These are phyloP conservation scores for Euura lappo DNA, from an alignment of 1,140 invertebrate species.

Conservation along the genomic window DNA sequence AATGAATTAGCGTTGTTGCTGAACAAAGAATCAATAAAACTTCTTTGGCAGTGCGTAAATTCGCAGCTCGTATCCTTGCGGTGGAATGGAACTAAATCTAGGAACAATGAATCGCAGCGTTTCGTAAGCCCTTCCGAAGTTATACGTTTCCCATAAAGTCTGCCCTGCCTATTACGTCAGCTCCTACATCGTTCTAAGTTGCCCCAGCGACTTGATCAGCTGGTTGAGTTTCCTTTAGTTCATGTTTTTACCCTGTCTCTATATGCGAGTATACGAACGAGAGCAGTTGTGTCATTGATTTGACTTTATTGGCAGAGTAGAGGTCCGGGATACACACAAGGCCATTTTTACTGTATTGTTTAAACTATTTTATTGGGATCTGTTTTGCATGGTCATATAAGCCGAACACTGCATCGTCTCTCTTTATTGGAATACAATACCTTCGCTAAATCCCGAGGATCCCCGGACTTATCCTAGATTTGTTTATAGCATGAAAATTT, in stretches of 20 bases:
- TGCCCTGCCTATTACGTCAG: not conserved
- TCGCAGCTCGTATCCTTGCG: too few species aligned
- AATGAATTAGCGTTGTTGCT: too few species aligned
- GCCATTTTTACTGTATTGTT: not conserved
- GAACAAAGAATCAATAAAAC: too few species aligned
- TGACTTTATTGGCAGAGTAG: not conserved
- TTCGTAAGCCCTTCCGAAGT: not conserved
- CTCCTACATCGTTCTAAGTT: not conserved
- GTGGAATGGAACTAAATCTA: too few species aligned
- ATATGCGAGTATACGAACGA: not conserved
- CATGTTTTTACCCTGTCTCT: too few species aligned
- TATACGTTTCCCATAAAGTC: not conserved
- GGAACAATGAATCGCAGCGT: not conserved
- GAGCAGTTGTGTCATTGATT: not conserved
- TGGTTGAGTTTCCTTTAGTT: not conserved
- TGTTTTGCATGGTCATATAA: not conserved
- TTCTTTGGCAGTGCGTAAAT: too few species aligned
- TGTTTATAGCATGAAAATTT: not conserved
- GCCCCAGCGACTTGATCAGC: not conserved
- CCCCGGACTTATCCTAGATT: not conserved
- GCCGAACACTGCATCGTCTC: not conserved
- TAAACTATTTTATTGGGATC: conserved; percentile 1
- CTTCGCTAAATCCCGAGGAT: not conserved
- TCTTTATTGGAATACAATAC: not conserved
- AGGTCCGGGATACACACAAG: not conserved